Base-by-base conservation (phyloP, 2,113 vertebrate species). In the Alces alces region DNA sequence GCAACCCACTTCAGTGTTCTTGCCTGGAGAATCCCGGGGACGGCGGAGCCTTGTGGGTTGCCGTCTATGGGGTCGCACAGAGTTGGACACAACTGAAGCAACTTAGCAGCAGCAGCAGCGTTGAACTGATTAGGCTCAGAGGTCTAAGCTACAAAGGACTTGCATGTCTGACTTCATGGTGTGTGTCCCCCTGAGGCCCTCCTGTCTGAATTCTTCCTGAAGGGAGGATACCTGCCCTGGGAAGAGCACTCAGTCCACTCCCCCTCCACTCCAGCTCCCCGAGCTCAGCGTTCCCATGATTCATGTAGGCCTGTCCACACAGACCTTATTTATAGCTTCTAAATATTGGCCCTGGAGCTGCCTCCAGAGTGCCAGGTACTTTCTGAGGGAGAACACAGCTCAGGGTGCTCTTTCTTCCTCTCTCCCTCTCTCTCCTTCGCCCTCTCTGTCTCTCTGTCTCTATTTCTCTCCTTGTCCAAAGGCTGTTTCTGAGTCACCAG, bases 341-440 rank as follows among this genome's bases (percentile, higher is more conserved):
- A 76, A 30, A 61, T 43, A 16, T 30, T 76, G 54, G 45, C 92
- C 8, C n/a, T 28, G 4, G 21, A 76, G 17, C 43, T 36, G 14
- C 30, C 58, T 76, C 19, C 39, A 25, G 54, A 52, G 5, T 70
- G 43, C 93, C 79, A 79, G 87, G 45, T 33, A 25, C 93, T 95
- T 91, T 61, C 86, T 86, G 80, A 86, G 54, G 39, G n/a, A 84
- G 19, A 55, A 43, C 47, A 33, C 39, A 13, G 73, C 45, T 85
- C 61, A 57, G 14, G 0, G 28, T 36, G 3, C 21, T 76, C 54
- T 17, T 45, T 6, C 21, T 36, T 52, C 12, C 27, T 9, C 39
- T n/a, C 11, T 12, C 6, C 1, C 16, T 36, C 36, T 19, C 17
- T 4, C 36, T 10, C 9, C 2, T 13, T 17, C 27, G n/a, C n/a